A percentile compares a stretch with the other conserved stretches of the same genome.
Conservation (phyloP, 2,113 vertebrate genomes). For the Channa maculata region DNA sequence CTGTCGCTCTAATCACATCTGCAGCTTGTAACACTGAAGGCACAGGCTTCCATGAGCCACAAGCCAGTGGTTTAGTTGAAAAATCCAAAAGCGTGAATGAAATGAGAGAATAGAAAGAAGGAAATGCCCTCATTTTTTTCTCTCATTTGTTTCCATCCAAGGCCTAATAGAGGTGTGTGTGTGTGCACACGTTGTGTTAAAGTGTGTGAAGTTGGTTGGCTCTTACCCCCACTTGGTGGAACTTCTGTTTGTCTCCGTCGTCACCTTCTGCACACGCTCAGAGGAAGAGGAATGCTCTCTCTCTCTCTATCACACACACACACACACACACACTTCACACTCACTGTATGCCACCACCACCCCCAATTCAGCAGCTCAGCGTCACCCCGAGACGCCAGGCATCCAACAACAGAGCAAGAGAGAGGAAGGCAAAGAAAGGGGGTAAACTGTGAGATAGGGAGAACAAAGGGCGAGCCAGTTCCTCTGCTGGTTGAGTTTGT, state of each 20-base stretch:
- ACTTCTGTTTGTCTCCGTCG: conserved; percentile 46
- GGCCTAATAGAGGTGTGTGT: conserved; percentile 30
- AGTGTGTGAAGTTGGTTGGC: conserved; percentile 40
- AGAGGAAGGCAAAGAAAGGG: conserved; percentile 28
- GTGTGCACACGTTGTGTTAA: conserved; percentile 23
- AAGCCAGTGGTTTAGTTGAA: conserved; percentile 1
- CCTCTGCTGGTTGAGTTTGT: conserved; percentile 60
- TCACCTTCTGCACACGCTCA: conserved; percentile 58
- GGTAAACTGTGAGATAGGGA: conserved; percentile 34
- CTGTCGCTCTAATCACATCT: conserved; percentile 36
- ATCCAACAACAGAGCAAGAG: conserved; percentile 37
- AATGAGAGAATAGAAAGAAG: background rate
- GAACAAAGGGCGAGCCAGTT: conserved; percentile 52
- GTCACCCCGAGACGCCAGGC: conserved; percentile 45
- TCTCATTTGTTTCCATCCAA: background rate
- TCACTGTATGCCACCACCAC: conserved; percentile 24
- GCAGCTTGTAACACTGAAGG: conserved; percentile 3
- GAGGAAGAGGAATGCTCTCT: conserved; percentile 57
- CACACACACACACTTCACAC: conserved; percentile 46
- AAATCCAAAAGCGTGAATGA: conserved; percentile 10
- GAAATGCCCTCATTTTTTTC: background rate
- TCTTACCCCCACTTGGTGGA: conserved; percentile 76
- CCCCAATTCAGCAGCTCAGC: conserved; percentile 29
- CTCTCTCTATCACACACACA: conserved; percentile 24
- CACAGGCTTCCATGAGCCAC: conserved; percentile 5